These are phyloP conservation scores for Meliscaeva auricollis DNA, from an alignment of 2,888 invertebrate genomes.

Conservation along the genomic window DNA sequence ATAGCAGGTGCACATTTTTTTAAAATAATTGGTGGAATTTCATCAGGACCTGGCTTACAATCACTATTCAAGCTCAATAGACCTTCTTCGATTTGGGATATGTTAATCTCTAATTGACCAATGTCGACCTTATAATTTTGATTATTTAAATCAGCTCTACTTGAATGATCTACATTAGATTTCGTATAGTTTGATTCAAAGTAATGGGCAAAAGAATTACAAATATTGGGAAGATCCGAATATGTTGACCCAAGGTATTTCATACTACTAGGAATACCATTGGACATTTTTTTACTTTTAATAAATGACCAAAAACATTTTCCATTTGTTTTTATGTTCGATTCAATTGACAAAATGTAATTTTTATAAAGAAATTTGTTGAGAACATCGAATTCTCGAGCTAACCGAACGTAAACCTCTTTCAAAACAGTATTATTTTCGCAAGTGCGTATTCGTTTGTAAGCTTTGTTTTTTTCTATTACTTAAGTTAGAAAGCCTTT, in stretches of 20 bases:
- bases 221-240: neutral
- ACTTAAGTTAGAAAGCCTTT: too few species aligned
- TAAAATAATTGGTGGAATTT: neutral
- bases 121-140: neutral
- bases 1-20: neutral
- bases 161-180: neutral
- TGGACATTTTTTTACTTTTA: neutral
- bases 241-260: neutral
- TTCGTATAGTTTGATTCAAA: neutral
- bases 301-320: neutral
- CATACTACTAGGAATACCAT: neutral
- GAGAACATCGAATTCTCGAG: neutral
- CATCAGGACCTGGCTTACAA: neutral
- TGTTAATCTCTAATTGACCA: neutral
- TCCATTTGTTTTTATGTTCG: neutral
- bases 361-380: constrained; percentile 2
- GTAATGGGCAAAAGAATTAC: neutral
- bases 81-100: neutral
- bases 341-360: neutral
- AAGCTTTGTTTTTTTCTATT: too few species aligned
- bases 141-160: neutral
- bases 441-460: too few species aligned
- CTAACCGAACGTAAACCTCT: too few species aligned
- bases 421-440: too few species aligned
- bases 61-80: neutral